Base-by-base conservation (phyloP, 2,113 vertebrate species). In the Chaetorhynchus papuensis region DNA sequence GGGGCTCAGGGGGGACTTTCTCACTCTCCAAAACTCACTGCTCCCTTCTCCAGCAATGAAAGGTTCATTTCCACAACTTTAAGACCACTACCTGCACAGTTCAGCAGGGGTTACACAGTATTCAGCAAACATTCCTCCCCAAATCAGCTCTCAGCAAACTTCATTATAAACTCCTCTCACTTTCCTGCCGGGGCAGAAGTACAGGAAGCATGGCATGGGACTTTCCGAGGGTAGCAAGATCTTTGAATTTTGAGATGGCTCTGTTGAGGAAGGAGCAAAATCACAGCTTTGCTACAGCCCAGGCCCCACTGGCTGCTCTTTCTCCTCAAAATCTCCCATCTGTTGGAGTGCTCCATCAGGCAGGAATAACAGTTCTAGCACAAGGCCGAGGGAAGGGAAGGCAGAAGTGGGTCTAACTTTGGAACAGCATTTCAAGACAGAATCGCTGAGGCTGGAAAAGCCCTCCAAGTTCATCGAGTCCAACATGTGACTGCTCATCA, bases 161-260 rank as follows among this genome's bases (percentile, higher is more conserved):
- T 63, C 18, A 24, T 15, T 16, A 42, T 1, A 15, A 69, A 74
- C 47, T 26, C 60, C 76, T 75, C 42, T 4, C 3, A 11, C 78
- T 37, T 20, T 47, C 26, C 69, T 30, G 42, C n/a, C 20, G 9
- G 63, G 35, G 45, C 39, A 56, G 72, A 66, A 39, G 21, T 0
- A 8, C 0, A 2, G 53, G n/a, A 14, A 71, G 41, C 9, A 10
- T 0, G 6, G 35, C 24, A 45, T 3, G 12, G 41, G 16, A 22
- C 6, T 52, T 56, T 1, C 0, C 23, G 49, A 61, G 31, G 3
- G 24, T 1, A 30, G 39, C 13, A 45, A 77, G 7, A 35, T 2
- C 17, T 81, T 11, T 64, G 59, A 15, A 10, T 69, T 69, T 27
- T 69, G 64, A 56, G 77, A 69, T 4, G 31, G 35, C 13, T 71